These are phyloP conservation scores for Rhagium mordax DNA, from an alignment of 2,888 invertebrate species.

Conservation along the genomic window DNA sequence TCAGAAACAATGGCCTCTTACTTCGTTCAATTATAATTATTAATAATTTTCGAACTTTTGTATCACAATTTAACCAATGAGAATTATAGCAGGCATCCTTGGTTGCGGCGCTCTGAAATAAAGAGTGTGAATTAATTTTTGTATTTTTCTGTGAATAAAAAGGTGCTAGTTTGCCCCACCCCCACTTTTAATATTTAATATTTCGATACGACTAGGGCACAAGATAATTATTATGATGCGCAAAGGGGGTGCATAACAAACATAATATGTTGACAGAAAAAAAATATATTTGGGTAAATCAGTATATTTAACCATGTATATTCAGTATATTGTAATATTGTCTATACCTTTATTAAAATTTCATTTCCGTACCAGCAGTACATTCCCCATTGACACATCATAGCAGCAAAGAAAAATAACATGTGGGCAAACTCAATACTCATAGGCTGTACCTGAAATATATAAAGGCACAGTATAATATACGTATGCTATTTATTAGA, in stretches of 20 bases:
- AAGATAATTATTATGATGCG: too few relatives aligned
- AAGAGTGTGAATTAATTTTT: neutral
- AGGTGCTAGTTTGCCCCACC: too few relatives aligned
- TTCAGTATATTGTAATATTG: too few relatives aligned
- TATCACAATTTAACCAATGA: slow-evolving; percentile 53
- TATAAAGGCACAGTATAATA: too few relatives aligned
- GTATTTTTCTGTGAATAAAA: neutral
- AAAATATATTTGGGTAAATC: too few relatives aligned
- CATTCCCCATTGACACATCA: slow-evolving; percentile 56
- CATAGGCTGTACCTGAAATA: slow-evolving; percentile 35
- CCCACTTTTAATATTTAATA: too few relatives aligned
- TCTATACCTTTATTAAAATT: slow-evolving; percentile 54
- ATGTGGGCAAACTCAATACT: slow-evolving; percentile 51
- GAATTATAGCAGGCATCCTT: slow-evolving; percentile 55
- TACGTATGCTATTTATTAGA: too few relatives aligned
- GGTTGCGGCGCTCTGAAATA: slow-evolving; percentile 53
- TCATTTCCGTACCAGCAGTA: slow-evolving; percentile 60
- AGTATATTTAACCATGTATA: too few relatives aligned
- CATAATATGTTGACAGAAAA: too few relatives aligned
- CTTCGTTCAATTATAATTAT: slow-evolving; percentile 57
- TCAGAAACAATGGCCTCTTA: slow-evolving; percentile 54
- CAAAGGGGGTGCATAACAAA: too few relatives aligned
- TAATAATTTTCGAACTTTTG: slow-evolving; percentile 46
- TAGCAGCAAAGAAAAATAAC: slow-evolving; percentile 52
- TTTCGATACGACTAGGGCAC: too few relatives aligned